Evolutionary conservation across 2,888 invertebrate genomes (phyloP).

Genomic region (Volucella zonaria): DNA sequence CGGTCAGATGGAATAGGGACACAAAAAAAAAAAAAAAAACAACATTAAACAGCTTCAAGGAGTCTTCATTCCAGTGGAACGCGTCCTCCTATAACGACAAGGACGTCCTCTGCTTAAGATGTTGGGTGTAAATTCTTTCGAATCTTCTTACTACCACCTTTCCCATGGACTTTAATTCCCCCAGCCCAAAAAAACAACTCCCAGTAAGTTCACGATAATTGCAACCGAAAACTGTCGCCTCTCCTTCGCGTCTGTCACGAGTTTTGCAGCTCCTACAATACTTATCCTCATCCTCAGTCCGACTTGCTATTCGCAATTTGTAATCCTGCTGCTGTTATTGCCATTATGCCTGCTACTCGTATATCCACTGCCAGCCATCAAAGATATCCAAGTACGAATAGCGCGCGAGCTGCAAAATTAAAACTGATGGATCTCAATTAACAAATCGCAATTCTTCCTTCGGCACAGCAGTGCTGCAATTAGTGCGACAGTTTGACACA

Average conservation of each 20-base stretch:
- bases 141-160: conserved; percentile 18
- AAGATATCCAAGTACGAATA: conserved; percentile 17
- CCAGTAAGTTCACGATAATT: conserved; percentile 62
- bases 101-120: background rate
- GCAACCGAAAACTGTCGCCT: conserved; percentile 58
- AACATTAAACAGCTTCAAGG: conserved; percentile 11
- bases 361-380: background rate
- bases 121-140: background rate
- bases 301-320: conserved; percentile 25
- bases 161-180: background rate
- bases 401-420: conserved; percentile 36
- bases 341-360: too few relatives aligned
- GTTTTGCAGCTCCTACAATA: background rate
- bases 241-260: conserved; percentile 10
- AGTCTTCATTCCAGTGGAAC: conserved; percentile 41
- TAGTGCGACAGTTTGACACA: conserved; percentile 71
- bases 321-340: conserved; percentile 1
- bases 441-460: conserved; percentile 53
- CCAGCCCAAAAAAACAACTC: conserved; percentile 1
- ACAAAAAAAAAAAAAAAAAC: background rate
- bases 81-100: background rate
- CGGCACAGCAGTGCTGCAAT: conserved; percentile 48
- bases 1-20: background rate
- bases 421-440: conserved; percentile 70
- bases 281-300: background rate